Base-by-base conservation (phyloP, 2,797 vertebrate genomes). In the Tinamus major region DNA sequence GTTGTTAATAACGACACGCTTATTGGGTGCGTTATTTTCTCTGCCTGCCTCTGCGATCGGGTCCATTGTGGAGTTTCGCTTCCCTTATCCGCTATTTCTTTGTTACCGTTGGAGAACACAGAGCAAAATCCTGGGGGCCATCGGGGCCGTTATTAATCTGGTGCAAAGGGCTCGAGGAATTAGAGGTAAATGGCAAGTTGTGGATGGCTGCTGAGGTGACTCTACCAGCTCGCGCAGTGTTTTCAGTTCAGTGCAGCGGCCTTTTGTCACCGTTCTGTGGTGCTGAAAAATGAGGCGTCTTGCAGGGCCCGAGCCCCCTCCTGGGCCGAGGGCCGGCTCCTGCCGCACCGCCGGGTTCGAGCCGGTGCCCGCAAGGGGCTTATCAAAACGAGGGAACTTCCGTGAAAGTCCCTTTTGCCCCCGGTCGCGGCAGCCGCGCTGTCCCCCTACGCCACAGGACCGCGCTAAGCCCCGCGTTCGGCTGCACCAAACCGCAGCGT, bases 1-100 rank as follows among this genome's bases (percentile, higher is more conserved):
- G 74, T 93, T 61, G 94, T 92, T 87, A 91, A 97, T 90, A 96
- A 95, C 61, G 78, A 83, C 90, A 95, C 92, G 92, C 94, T 95
- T 89, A 94, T 96, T 93, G 94, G 89, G 88, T 87, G 91, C 82
- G 62, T 91, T 87, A 91, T 96, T 84, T 72, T 95, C 87, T 95
- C 77, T 72, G 92, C 46, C 87, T 61, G 21, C 83, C 72, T 94
- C 95, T 95, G 94, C 94, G 95, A 89, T 95, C 89, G 79, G 87
- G 91, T 87, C 49, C 46, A 23, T 81, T 92, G 83, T 93, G 93
- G 95, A 95, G 80, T 94, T 95, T 90, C 81, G 90, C 55, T 92
- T 84, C 78, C 86, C 92, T 90, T 85, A n/a, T 56, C 39, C 78
- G 87, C 92, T 48, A 55, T 94, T 95, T 90, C 76, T 94, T 96